Percentiles rank a stretch among this genome's conserved stretches.
These are phyloP conservation scores for Drosophila parthenogenetica DNA, from an alignment of 2,888 invertebrate genomes.

Conservation along the genomic window DNA sequence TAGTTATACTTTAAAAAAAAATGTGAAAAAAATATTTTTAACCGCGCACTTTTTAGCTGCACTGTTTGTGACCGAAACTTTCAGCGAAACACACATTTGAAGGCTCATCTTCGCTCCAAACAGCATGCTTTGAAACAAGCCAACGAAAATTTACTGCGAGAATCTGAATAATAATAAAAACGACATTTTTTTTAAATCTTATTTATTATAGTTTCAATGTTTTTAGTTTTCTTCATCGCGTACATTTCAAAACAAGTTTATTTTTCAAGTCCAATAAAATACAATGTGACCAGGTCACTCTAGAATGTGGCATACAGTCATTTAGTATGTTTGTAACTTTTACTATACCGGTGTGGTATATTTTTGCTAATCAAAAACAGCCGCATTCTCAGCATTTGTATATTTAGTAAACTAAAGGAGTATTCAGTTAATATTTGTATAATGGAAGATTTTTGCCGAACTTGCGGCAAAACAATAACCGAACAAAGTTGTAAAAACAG, in stretches of 20 bases:
- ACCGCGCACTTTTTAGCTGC: slow-evolving; percentile 44
- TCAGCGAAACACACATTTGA: slow-evolving; percentile 66
- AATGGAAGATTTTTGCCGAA: slow-evolving; percentile 70
- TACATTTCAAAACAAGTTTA: background rate
- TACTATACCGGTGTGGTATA: background rate
- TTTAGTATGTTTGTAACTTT: slow-evolving; percentile 11
- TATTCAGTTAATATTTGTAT: background rate
- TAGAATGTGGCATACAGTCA: background rate
- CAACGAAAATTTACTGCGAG: background rate
- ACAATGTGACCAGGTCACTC: background rate
- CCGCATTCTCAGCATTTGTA: slow-evolving; percentile 15
- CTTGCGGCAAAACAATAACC: slow-evolving; percentile 57
- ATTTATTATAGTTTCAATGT: background rate
- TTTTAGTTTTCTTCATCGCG: background rate
- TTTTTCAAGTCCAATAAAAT: background rate
- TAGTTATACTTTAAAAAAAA: background rate
- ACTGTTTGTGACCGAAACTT: slow-evolving; percentile 55
- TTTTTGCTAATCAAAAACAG: background rate
- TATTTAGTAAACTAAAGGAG: slow-evolving; percentile 17
- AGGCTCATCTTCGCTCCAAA: slow-evolving; percentile 66
- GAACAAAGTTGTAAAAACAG: slow-evolving; percentile 33
- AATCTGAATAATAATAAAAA: background rate
- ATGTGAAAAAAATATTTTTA: background rate
- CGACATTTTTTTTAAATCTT: background rate
- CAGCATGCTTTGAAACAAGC: slow-evolving; percentile 32